Evolutionary conservation across 2,888 invertebrate species (phyloP).

Genomic region (Trissolcus brochymenae): DNA sequence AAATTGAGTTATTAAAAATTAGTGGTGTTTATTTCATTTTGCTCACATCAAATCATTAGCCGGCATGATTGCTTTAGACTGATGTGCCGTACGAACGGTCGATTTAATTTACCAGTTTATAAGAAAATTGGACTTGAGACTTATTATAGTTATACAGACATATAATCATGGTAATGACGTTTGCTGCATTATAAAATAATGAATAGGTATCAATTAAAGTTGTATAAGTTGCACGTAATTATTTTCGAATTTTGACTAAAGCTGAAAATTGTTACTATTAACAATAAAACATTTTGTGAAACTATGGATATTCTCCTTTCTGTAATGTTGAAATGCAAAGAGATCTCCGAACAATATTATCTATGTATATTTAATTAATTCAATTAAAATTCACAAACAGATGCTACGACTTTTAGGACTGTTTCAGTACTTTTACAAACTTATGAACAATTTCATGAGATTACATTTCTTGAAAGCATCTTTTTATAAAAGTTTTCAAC

Average conservation of each 20-base stretch:
- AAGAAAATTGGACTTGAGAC: constrained; percentile 13
- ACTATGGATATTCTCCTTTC: too few species aligned
- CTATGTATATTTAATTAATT: constrained; percentile 40
- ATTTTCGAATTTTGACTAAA: not conserved
- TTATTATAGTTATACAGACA: constrained; percentile 24
- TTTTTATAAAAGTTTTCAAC: constrained; percentile 29
- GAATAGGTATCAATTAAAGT: not conserved
- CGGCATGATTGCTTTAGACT: constrained; percentile 1
- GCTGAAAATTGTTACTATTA: not conserved
- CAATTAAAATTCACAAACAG: constrained; percentile 26
- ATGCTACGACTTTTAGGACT: constrained; percentile 12
- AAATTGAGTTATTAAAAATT: constrained; percentile 18
- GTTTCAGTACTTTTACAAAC: constrained; percentile 24
- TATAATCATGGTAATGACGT: constrained; percentile 9
- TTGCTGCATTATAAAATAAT: constrained; percentile 5
- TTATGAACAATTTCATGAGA: constrained; percentile 39
- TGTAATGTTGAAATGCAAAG: not conserved
- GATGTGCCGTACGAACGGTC: constrained; percentile 13
- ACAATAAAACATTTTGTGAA: not conserved
- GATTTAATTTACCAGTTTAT: constrained; percentile 23
- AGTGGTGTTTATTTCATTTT: constrained; percentile 7
- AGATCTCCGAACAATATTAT: not conserved
- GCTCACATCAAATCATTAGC: constrained; percentile 15
- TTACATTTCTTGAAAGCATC: constrained; percentile 33
- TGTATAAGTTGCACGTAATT: too few species aligned